Base-by-base conservation (phyloP, 1,140 invertebrate genomes). In the Saxidomus purpurata region DNA sequence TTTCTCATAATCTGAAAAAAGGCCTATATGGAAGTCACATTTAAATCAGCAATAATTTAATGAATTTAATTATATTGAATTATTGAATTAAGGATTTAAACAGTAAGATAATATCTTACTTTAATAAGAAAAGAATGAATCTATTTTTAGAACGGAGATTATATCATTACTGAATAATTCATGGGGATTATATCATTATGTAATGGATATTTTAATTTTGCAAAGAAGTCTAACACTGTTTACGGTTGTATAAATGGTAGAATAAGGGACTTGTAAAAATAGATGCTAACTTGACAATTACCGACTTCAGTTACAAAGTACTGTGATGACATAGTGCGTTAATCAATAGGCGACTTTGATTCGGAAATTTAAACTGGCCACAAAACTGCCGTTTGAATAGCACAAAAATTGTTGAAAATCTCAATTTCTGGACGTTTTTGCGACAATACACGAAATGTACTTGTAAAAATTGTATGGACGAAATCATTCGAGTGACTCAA, bases 271-370 rank as follows among this genome's bases (percentile, higher is more conserved):
- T 67, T 55, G 3, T 8, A 67, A 67, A 22, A 67, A 67, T 67
- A 67, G 61, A 67, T 67, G 61, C 28, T 2, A 67, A 67, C 28
- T 67, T 67, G 61, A 67, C 28, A 67, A 67, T 67, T 67, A 31
- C 25, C 11, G 67, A 40, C 11, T 71, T 40, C 11, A 38, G 34
- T 71, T 71, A 71, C 67, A 1, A 40, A 17, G 6, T 40, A 40
- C 34, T 34, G 1, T 71, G 67, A 71, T 38, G 4, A 38, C 36
- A 11, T 6, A 31, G 61, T 67, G 6, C 25, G 61, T 67, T 67
- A 8, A 67, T 67, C 61, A 67, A 67, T 67, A 67, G 25, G 28
- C 31, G 61, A 71, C 31, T 71, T 38, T 71, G 67, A 71, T 71
- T 71, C 22, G 34, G 67, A 71, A 71, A 71, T 40, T 40, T 22